Conservation (phyloP, 2,888 invertebrate genomes). For the Thymelicus acteon region DNA sequence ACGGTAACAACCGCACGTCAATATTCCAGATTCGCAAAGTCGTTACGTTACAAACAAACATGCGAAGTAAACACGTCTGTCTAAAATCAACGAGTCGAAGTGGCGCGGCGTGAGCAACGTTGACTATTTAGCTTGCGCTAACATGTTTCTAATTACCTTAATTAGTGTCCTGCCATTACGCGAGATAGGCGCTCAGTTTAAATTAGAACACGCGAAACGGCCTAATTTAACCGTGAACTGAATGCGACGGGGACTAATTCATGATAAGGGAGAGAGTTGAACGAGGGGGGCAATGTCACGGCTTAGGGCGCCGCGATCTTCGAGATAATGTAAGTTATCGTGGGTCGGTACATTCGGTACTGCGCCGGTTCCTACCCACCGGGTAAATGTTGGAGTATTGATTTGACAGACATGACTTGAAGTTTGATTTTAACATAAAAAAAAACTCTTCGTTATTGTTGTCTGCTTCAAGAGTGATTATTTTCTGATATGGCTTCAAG, state of each 20-base stretch:
- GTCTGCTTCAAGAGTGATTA: not conserved
- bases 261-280: slow-evolving; percentile 74
- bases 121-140: slow-evolving; percentile 60
- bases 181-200: slow-evolving; percentile 69
- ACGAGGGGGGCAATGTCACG: slow-evolving; percentile 72
- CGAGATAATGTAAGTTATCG: slow-evolving; percentile 66
- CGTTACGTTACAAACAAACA: slow-evolving; percentile 41
- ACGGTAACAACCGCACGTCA: slow-evolving; percentile 47
- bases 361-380: slow-evolving; percentile 30
- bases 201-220: slow-evolving; percentile 73
- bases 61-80: slow-evolving; percentile 41
- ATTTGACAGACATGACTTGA: slow-evolving; percentile 13
- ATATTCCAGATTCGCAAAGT: slow-evolving; percentile 46
- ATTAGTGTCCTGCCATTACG: slow-evolving; percentile 75
- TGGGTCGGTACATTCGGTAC: slow-evolving; percentile 54
- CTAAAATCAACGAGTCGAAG: slow-evolving; percentile 39
- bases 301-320: slow-evolving; percentile 54
- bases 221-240: slow-evolving; percentile 74
- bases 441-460: not conserved
- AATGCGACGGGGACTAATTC: slow-evolving; percentile 75
- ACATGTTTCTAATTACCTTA: slow-evolving; percentile 76
- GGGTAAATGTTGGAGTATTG: slow-evolving; percentile 31
- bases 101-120: slow-evolving; percentile 47
- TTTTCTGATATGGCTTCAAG: too few relatives aligned
- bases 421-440: not conserved